Percentiles rank a stretch among this genome's conserved stretches.
These are phyloP conservation scores for Charina bottae DNA, from an alignment of 2,113 vertebrate species.

Conservation along the genomic window DNA sequence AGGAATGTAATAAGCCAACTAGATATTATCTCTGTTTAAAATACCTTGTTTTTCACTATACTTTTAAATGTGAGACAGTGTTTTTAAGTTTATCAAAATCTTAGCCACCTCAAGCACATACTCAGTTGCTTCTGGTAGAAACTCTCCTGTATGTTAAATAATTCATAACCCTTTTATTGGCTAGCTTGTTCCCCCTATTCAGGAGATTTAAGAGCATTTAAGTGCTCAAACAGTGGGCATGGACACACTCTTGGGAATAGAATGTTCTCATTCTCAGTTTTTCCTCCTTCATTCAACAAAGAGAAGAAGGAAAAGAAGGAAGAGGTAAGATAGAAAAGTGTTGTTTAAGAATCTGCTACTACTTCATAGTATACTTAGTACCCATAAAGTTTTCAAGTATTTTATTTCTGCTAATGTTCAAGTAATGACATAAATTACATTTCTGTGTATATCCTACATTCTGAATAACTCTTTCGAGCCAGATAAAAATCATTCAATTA, in stretches of 20 bases:
- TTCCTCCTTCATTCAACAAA: background rate
- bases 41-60: slow-evolving; percentile 12
- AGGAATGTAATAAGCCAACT: background rate
- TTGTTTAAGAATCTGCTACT: background rate
- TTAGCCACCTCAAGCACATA: background rate
- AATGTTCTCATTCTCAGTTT: slow-evolving; percentile 13
- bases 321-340: background rate
- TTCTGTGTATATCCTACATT: slow-evolving; percentile 5
- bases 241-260: slow-evolving; percentile 24
- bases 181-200: slow-evolving; percentile 16
- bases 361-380: slow-evolving; percentile 7
- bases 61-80: background rate
- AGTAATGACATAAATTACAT: slow-evolving; percentile 19
- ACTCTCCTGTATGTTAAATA: slow-evolving; percentile 18
- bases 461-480: slow-evolving; percentile 9
- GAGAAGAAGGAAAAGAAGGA: background rate
- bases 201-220: slow-evolving; percentile 15
- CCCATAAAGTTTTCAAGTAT: background rate
- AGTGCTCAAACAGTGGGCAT: background rate
- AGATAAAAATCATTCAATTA: slow-evolving; percentile 29
- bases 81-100: background rate
- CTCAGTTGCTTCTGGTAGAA: slow-evolving; percentile 32
- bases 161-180: slow-evolving; percentile 11
- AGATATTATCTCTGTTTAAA: slow-evolving; percentile 15
- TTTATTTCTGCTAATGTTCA: slow-evolving; percentile 11